Percentiles rank a stretch among this genome's conserved stretches.
phyloP scores from a whole-genome alignment of 2,113 vertebrate species.

The Rhombomys opimus region DNA sequence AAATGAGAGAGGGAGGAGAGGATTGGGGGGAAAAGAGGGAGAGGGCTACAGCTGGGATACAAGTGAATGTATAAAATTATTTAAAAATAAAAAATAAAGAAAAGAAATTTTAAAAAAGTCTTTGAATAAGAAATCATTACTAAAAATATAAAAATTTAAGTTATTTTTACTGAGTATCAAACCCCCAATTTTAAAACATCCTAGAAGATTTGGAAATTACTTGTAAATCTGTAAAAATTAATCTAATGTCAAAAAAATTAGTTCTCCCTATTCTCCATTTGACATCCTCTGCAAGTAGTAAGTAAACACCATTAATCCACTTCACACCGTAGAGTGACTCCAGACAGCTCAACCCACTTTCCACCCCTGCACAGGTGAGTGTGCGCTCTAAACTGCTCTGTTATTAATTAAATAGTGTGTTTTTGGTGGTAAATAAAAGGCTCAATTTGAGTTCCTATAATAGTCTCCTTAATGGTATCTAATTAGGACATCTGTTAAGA shows the following conservation, averaged over 20 bases:
- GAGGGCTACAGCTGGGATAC: too few relatives aligned
- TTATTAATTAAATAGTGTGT: slow-evolving; percentile 60
- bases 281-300: neutral
- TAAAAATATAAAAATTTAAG: neutral
- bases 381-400: neutral
- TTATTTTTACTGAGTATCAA: neutral
- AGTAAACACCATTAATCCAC: neutral
- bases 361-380: neutral
- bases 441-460: slow-evolving; percentile 67
- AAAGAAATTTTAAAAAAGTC: neutral
- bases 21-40: too few relatives aligned
- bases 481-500: slow-evolving; percentile 71
- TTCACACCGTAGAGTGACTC: too few relatives aligned
- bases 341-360: neutral
- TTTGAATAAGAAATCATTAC: neutral
- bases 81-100: too few relatives aligned
- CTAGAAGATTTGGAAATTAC: neutral
- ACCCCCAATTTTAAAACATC: slow-evolving; percentile 7
- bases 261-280: neutral
- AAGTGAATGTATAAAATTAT: too few relatives aligned
- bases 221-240: neutral
- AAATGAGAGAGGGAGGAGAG: too few relatives aligned
- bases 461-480: slow-evolving; percentile 58
- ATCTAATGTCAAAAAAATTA: neutral
- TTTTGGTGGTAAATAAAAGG: slow-evolving; percentile 68